Evolutionary conservation across 1,140 invertebrate genomes (phyloP), one percentile per base, ranked within the genome.

Genomic region (Condylostylus longicornis): DNA sequence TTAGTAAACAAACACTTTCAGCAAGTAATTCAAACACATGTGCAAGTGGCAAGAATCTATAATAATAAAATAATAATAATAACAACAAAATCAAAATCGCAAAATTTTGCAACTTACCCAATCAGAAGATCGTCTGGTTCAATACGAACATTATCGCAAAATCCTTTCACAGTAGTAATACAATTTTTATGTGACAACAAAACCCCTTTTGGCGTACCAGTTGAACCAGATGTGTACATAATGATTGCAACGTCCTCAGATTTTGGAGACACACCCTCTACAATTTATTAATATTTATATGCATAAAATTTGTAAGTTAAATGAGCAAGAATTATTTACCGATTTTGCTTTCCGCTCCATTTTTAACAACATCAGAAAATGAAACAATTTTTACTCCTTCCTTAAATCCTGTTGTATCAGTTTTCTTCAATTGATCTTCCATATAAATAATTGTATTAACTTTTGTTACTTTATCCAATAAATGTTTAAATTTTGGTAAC

Each of bases 171-270:
- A 3, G 87, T 85, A 21, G 77, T 70, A 42, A 97, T 73, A 48
- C 97, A 78, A 63, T 98, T 97, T 44, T 71, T 73, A 59, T 99
- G 93, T 1, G 85, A 80, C n/a, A 86, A 54, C 18, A 85, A 52
- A 2, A 86, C 82, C 19, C 82, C 82, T 64, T 93, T 91, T 1
- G 88, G 88, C 37, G 82, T 75, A 20, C 90, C 89, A 0, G 89
- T 95, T 0, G 86, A 91, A 2, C 90, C 90, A 45, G 83, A 89
- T 1, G 90, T 95, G 65, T 95, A 96, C 89, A 95, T 95, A 28
- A 95, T 84, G 47, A 95, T 89, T 14, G 89, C 89, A 12, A 75
- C 77, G 50, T 96, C 89, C 6, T 76, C 65, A 2, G 71, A 54
- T 14, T 66, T 67, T 10, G 84, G 83, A 10, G 71, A 63, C 10